phyloP scores from a whole-genome alignment of 2,888 invertebrate species.

The Noctua janthina region DNA sequence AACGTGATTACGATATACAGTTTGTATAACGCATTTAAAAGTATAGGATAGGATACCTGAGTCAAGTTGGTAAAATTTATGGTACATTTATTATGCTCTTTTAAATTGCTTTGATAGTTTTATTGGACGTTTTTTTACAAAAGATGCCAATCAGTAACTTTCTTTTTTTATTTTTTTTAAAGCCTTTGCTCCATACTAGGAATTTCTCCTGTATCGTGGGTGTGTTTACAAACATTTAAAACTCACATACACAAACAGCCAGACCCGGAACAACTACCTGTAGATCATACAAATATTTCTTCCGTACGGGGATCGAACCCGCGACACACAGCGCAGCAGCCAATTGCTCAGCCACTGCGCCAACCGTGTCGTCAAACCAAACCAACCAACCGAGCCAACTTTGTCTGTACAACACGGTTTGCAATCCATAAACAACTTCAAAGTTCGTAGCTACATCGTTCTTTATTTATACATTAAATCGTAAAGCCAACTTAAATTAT shows the following conservation, averaged over 20 bases:
- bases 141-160: background rate
- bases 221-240: too few relatives aligned
- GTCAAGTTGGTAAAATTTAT: too few relatives aligned
- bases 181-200: too few relatives aligned
- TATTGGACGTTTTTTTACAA: background rate
- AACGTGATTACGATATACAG: background rate
- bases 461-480: background rate
- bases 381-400: background rate
- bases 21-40: background rate
- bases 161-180: too few relatives aligned
- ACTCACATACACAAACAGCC: too few relatives aligned
- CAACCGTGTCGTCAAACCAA: too few relatives aligned
- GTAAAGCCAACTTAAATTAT: background rate
- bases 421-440: background rate
- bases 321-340: too few relatives aligned
- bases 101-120: conserved; percentile 1
- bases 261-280: too few relatives aligned
- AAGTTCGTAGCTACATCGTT: background rate
- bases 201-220: too few relatives aligned
- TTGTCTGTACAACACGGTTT: background rate
- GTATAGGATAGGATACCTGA: background rate
- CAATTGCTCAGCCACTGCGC: too few relatives aligned
- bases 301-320: too few relatives aligned
- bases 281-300: too few relatives aligned
- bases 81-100: background rate